Conservation (phyloP, 2,113 vertebrate species). For the Oncorhynchus keta region DNA sequence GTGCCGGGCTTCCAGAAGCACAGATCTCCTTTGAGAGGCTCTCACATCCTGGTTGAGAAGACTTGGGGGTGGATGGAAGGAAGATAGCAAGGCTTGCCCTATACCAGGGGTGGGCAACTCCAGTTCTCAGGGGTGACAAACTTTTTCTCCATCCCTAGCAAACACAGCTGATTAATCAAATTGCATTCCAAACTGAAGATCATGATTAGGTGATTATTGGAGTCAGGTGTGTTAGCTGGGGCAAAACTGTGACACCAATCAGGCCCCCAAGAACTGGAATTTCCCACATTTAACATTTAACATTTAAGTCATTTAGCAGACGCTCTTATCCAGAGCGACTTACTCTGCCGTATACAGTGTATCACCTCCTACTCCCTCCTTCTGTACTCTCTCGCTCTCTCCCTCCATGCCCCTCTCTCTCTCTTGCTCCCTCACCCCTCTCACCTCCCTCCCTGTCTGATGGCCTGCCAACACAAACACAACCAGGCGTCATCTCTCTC, state of each 20-base stretch:
- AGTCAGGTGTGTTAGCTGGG: not conserved
- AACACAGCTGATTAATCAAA: too few species aligned
- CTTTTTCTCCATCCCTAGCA: too few species aligned
- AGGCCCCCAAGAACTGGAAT: too few species aligned
- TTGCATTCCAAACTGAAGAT: too few species aligned
- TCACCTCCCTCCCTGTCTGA: not conserved
- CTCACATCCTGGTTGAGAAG: not conserved
- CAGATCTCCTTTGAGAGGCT: not conserved
- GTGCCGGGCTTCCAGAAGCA: not conserved
- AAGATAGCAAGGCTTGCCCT: not conserved
- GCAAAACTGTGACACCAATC: not conserved
- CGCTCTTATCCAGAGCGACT: too few species aligned
- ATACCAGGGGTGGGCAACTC: too few species aligned
- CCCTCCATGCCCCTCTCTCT: too few species aligned
- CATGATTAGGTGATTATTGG: too few species aligned
- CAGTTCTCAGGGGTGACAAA: too few species aligned
- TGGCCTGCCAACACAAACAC: constrained; percentile 10
- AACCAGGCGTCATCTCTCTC: constrained; percentile 6
- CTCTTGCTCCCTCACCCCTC: too few species aligned
- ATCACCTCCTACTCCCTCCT: not conserved
- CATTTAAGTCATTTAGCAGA: too few species aligned
- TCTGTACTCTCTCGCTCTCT: not conserved
- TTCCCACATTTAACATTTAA: too few species aligned
- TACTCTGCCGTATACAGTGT: not conserved
- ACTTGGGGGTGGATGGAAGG: not conserved